Conservation (phyloP, 2,888 invertebrate species). For the Teleogryllus oceanicus region DNA sequence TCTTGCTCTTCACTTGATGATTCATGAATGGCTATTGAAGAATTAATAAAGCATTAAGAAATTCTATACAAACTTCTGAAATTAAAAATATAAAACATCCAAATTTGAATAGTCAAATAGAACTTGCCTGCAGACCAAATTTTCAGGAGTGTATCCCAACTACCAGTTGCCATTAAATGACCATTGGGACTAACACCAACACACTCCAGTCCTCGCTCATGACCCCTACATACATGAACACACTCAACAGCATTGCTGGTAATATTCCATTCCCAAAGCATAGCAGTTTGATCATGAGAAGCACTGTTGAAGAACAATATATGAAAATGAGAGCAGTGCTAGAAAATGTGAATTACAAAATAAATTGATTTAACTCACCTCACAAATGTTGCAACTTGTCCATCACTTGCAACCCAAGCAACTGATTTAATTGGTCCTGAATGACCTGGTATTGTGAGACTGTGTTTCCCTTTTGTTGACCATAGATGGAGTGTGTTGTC, state of each 20-base stretch:
- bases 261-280: constrained; percentile 86
- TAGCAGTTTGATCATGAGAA: constrained; percentile 88
- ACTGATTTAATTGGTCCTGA: constrained; percentile 83
- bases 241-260: constrained; percentile 71
- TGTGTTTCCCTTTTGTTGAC: constrained; percentile 80
- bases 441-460: constrained; percentile 81
- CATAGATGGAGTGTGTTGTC: constrained; percentile 90
- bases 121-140: constrained; percentile 78
- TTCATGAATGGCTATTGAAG: constrained; percentile 26
- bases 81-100: constrained; percentile 29
- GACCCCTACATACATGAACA: constrained; percentile 79
- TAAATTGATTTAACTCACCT: constrained; percentile 50
- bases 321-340: background rate
- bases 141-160: constrained; percentile 89
- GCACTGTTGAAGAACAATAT: constrained; percentile 55
- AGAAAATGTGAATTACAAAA: background rate
- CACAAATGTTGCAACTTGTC: constrained; percentile 64
- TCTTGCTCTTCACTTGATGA: constrained; percentile 51
- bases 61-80: too few species aligned
- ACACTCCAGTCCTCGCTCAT: constrained; percentile 88
- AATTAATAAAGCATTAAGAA: background rate
- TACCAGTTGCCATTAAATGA: constrained; percentile 73
- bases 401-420: constrained; percentile 72
- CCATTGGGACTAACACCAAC: constrained; percentile 70
- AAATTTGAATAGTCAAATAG: constrained; percentile 23